These are phyloP conservation scores for Brachyhypopomus occidentalis DNA, from an alignment of 2,113 vertebrate genomes.

Conservation along the genomic window DNA sequence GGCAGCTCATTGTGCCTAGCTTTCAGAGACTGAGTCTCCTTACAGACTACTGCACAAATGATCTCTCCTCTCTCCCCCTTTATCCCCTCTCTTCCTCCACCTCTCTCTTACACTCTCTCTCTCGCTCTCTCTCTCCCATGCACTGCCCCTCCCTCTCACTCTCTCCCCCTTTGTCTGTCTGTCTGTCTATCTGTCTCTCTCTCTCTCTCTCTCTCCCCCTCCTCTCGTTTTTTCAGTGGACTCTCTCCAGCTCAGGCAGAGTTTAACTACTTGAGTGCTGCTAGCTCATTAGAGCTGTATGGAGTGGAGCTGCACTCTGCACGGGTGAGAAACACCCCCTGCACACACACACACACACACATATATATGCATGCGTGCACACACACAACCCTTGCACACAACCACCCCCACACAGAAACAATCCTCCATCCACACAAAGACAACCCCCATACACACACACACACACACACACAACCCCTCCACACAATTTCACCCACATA, in stretches of 20 bases:
- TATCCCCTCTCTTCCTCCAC: neutral
- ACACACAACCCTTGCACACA: too few relatives aligned
- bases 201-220: slow-evolving; percentile 32
- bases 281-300: slow-evolving; percentile 94
- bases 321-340: slow-evolving; percentile 81
- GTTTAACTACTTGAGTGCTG: slow-evolving; percentile 96
- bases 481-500: too few relatives aligned
- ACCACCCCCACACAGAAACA: too few relatives aligned
- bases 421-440: too few relatives aligned
- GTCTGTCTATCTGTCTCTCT: neutral
- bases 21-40: slow-evolving; percentile 44
- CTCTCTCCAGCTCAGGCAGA: slow-evolving; percentile 95
- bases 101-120: slow-evolving; percentile 9
- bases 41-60: slow-evolving; percentile 34
- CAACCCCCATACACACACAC: too few relatives aligned
- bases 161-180: neutral
- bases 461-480: too few relatives aligned
- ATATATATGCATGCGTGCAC: too few relatives aligned
- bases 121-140: slow-evolving; percentile 39
- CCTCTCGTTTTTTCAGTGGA: slow-evolving; percentile 77
- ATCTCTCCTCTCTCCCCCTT: neutral
- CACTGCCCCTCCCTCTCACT: neutral
- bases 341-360: too few relatives aligned
- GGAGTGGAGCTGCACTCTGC: slow-evolving; percentile 99
- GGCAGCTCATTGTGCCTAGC: slow-evolving; percentile 44